Conservation (phyloP, 2,888 invertebrate species). For the Dendrolimus pini region DNA sequence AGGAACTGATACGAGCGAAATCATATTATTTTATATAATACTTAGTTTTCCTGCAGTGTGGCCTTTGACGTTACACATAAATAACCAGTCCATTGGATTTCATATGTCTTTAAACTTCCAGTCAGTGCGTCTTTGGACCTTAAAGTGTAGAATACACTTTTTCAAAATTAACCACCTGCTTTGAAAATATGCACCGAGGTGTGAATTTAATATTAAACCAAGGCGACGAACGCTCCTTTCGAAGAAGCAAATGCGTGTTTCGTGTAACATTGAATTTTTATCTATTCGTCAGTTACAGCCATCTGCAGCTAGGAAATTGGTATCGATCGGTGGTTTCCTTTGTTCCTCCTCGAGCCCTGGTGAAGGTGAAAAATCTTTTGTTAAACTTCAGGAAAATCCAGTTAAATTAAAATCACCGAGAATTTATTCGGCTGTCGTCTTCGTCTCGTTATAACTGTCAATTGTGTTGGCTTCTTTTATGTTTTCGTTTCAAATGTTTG, state of each 20-base stretch:
- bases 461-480: not conserved
- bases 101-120: too few relatives aligned
- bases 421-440: not conserved
- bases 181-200: not conserved
- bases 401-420: not conserved
- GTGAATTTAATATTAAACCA: constrained; percentile 6
- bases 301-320: constrained; percentile 21
- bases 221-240: not conserved
- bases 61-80: too few relatives aligned
- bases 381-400: not conserved
- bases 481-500: not conserved
- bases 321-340: constrained; percentile 23
- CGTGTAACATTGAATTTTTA: constrained; percentile 19
- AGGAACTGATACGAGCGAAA: too few relatives aligned
- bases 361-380: not conserved
- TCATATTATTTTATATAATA: too few relatives aligned
- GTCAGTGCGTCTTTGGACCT: too few relatives aligned
- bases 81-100: too few relatives aligned
- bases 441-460: not conserved
- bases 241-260: constrained; percentile 4
- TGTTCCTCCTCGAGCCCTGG: constrained; percentile 8
- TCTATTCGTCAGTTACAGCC: constrained; percentile 14
- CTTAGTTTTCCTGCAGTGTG: too few relatives aligned
- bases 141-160: not conserved
- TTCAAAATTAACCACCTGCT: not conserved